A percentile compares a stretch with the other conserved stretches of the same genome.
phyloP scores from a whole-genome alignment of 2,113 vertebrate genomes.

The Gila orcuttii region DNA sequence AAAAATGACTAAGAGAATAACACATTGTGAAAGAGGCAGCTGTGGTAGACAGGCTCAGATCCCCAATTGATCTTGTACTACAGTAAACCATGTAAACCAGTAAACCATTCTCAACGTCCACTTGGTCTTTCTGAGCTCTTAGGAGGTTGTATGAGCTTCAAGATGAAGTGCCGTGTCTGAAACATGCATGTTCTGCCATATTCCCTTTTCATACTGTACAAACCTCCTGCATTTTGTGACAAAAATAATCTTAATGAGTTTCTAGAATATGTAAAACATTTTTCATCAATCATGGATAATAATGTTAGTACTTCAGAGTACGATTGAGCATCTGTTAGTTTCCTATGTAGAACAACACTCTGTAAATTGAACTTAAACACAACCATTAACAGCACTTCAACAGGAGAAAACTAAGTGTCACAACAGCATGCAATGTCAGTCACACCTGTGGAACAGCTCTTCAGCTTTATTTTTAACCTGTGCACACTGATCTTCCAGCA shows the following conservation, averaged over 20 bases:
- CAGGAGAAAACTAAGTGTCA: slow-evolving; percentile 46
- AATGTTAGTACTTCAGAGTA: neutral
- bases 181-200: neutral
- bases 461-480: slow-evolving; percentile 49
- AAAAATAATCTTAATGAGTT: neutral
- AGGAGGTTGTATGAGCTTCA: slow-evolving; percentile 31
- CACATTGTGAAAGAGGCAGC: slow-evolving; percentile 19
- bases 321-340: neutral
- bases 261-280: neutral
- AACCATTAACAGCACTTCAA: slow-evolving; percentile 11
- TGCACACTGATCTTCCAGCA: slow-evolving; percentile 11
- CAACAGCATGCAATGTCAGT: slow-evolving; percentile 43
- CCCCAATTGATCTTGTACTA: slow-evolving; percentile 51
- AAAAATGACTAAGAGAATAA: neutral
- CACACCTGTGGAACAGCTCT: slow-evolving; percentile 41
- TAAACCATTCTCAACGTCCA: slow-evolving; percentile 55
- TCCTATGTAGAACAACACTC: neutral
- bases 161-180: neutral
- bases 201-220: neutral
- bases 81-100: slow-evolving; percentile 60
- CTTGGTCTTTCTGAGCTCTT: slow-evolving; percentile 60
- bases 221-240: neutral
- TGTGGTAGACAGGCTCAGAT: slow-evolving; percentile 44
- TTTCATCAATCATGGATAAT: neutral
- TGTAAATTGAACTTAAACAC: neutral